Conservation (phyloP, 1,140 invertebrate genomes). For the Drosophila rufa region DNA sequence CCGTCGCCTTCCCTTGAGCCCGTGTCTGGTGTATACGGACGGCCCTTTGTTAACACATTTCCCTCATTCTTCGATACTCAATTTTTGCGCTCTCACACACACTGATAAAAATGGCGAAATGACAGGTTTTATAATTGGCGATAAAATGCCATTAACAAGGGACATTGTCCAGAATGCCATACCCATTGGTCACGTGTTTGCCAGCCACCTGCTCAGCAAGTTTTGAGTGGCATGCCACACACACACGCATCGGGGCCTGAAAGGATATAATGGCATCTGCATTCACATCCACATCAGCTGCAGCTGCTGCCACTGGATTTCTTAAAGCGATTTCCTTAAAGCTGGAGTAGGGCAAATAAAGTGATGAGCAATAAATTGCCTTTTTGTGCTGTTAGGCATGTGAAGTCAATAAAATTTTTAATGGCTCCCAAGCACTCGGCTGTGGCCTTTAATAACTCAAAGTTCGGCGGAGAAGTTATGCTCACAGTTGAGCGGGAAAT, state of each 20-base stretch:
- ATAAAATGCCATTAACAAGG: constrained; percentile 79
- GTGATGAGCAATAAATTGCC: constrained; percentile 49
- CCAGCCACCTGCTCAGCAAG: constrained; percentile 39
- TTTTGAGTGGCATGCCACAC: constrained; percentile 49
- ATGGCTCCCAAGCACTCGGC: constrained; percentile 39
- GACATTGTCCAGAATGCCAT: constrained; percentile 46
- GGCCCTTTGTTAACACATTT: constrained; percentile 54
- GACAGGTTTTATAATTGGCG: constrained; percentile 80
- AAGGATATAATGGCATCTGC: constrained; percentile 19
- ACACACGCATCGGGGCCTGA: constrained; percentile 2
- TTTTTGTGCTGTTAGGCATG: constrained; percentile 45
- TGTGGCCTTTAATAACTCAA: constrained; percentile 35
- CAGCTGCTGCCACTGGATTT: constrained; percentile 32
- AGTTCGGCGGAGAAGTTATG: constrained; percentile 17
- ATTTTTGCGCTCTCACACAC: constrained; percentile 29
- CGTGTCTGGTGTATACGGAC: constrained; percentile 16
- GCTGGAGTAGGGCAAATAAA: constrained; percentile 15
- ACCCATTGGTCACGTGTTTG: constrained; percentile 60
- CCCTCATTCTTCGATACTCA: constrained; percentile 38
- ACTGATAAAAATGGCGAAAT: constrained; percentile 74
- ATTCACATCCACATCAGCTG: constrained; percentile 29
- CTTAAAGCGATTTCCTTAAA: constrained; percentile 36
- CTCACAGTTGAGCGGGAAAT: constrained; percentile 17
- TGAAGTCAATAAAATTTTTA: constrained; percentile 70
- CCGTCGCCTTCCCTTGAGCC: constrained; percentile 15